Evolutionary conservation across 2,888 invertebrate species (phyloP).

Genomic region (Euphydryas editha): DNA sequence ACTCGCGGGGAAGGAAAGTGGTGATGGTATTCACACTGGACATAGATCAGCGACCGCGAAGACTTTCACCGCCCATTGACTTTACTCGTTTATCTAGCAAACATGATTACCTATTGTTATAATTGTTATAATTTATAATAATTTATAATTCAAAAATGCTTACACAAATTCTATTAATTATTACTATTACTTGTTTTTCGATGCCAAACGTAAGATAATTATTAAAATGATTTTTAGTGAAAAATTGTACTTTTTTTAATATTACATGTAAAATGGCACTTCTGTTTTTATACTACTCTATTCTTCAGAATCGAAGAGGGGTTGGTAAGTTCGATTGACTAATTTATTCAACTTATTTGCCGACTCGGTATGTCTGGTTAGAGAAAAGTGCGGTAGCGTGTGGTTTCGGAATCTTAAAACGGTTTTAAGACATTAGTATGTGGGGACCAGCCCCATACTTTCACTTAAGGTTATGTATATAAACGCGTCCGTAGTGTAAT

Average conservation of each 20-base stretch:
- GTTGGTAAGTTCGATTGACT: slow-evolving; percentile 69
- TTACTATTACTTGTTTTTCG: background rate
- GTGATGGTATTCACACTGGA: slow-evolving; percentile 71
- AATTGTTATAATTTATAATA: too few species aligned
- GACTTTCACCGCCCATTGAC: slow-evolving; percentile 49
- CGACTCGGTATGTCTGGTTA: slow-evolving; percentile 64
- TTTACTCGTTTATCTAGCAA: slow-evolving; percentile 21
- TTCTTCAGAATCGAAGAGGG: slow-evolving; percentile 65
- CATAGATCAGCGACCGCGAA: slow-evolving; percentile 68
- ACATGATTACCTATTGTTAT: slow-evolving; percentile 10
- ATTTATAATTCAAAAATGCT: slow-evolving; percentile 13
- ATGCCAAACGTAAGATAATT: background rate
- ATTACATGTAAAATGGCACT: slow-evolving; percentile 6
- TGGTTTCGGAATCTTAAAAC: slow-evolving; percentile 78
- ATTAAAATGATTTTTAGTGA: background rate
- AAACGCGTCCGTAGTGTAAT: slow-evolving; percentile 73
- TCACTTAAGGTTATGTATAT: slow-evolving; percentile 81
- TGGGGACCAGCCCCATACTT: slow-evolving; percentile 71
- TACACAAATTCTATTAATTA: slow-evolving; percentile 1
- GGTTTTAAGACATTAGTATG: slow-evolving; percentile 79
- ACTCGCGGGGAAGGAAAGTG: slow-evolving; percentile 82
- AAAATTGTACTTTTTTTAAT: background rate
- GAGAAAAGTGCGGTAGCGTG: slow-evolving; percentile 76
- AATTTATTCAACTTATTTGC: slow-evolving; percentile 80
- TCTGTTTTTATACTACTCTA: slow-evolving; percentile 31